Conservation (phyloP, 2,888 invertebrate species). For the Polydesmus complanatus region DNA sequence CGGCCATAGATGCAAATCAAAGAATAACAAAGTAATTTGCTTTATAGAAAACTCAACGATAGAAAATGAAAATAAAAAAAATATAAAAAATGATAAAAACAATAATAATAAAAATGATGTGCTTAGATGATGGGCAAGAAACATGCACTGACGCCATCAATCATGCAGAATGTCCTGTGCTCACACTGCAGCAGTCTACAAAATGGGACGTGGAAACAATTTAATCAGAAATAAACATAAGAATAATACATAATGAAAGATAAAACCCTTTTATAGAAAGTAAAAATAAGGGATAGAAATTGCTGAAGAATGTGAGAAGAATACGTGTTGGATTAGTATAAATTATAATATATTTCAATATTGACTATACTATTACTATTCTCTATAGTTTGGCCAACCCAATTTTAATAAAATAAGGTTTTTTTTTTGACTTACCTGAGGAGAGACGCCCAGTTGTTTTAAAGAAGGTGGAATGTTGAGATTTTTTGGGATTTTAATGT, state of each 20-base stretch:
- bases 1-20: too few relatives aligned
- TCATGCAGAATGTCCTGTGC: background rate
- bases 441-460: constrained; percentile 83
- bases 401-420: background rate
- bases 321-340: background rate
- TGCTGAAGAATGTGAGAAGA: background rate
- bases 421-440: constrained; percentile 51
- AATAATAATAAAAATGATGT: background rate
- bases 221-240: too few relatives aligned
- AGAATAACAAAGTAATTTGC: background rate
- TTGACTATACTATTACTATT: too few relatives aligned
- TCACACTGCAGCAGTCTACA: background rate
- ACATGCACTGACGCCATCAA: background rate
- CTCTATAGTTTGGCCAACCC: background rate
- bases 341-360: too few relatives aligned
- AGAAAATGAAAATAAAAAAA: background rate
- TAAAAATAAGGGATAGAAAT: background rate
- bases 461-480: constrained; percentile 81
- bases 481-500: constrained; percentile 71
- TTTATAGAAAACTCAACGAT: background rate
- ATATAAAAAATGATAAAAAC: background rate
- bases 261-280: background rate
- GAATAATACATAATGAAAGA: background rate
- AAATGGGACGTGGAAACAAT: background rate
- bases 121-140: background rate